phyloP scores from a whole-genome alignment of 1,140 invertebrate species.

The Drosophila nebulosa region DNA sequence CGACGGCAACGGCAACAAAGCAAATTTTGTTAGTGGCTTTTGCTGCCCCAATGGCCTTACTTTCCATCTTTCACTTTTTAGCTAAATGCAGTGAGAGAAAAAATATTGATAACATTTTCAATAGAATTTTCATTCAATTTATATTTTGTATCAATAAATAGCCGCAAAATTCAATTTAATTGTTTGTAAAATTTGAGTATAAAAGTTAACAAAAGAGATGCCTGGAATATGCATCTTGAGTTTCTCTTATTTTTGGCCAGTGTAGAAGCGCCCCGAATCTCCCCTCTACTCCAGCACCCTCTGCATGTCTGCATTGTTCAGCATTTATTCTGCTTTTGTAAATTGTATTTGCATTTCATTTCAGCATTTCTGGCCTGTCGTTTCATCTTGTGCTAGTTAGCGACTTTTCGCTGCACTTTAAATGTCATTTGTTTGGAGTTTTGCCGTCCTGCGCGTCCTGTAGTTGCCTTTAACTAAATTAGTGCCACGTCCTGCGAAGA shows the following conservation, averaged over 20 bases:
- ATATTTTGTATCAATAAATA: too few species aligned
- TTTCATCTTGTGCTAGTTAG: slow-evolving; percentile 56
- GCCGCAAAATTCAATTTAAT: too few species aligned
- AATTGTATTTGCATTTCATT: slow-evolving; percentile 78
- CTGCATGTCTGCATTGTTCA: slow-evolving; percentile 52
- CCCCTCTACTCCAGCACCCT: not conserved
- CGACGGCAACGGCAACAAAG: slow-evolving; percentile 31
- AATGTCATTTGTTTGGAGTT: slow-evolving; percentile 73
- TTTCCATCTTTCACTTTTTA: not conserved
- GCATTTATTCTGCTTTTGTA: slow-evolving; percentile 69
- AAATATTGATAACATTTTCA: not conserved
- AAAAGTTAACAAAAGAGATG: too few species aligned
- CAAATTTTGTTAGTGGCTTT: slow-evolving; percentile 74
- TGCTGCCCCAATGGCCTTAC: slow-evolving; percentile 27
- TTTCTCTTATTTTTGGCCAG: too few species aligned
- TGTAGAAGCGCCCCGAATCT: not conserved
- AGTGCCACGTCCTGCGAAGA: slow-evolving; percentile 30
- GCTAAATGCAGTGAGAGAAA: slow-evolving; percentile 19
- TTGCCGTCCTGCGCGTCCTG: slow-evolving; percentile 12
- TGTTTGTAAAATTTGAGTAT: too few species aligned
- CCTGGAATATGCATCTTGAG: too few species aligned
- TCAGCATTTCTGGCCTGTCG: slow-evolving; percentile 21
- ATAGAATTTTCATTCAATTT: too few species aligned
- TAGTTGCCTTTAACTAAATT: slow-evolving; percentile 73
- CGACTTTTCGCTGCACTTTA: slow-evolving; percentile 78